Percentiles rank a stretch among this genome's conserved stretches.
These are phyloP conservation scores for Leptura quadrifasciata DNA, from an alignment of 2,888 invertebrate species.

Conservation along the genomic window DNA sequence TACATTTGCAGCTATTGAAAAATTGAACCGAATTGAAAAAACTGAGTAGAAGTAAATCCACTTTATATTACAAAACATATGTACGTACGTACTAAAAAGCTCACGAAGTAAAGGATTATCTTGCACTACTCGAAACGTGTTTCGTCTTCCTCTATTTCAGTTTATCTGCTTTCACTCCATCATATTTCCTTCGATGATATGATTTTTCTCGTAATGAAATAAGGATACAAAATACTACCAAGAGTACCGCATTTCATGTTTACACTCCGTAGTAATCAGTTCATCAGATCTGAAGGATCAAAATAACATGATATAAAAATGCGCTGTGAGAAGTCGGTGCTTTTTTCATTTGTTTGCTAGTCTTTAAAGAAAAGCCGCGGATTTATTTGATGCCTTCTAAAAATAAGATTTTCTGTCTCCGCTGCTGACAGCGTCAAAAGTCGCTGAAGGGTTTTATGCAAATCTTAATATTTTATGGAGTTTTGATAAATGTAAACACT, in stretches of 20 bases:
- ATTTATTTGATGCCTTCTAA: conserved; percentile 57
- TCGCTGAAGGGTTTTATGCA: conserved; percentile 8
- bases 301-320: conserved; percentile 58
- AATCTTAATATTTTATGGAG: conserved; percentile 22
- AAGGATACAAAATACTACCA: conserved; percentile 36
- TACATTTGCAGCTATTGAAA: too few species aligned
- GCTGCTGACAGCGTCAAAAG: conserved; percentile 15
- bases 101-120: not conserved
- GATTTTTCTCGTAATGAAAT: conserved; percentile 44
- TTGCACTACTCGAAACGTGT: not conserved
- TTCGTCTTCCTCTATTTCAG: conserved; percentile 12
- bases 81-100: not conserved
- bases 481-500: not conserved
- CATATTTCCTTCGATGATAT: conserved; percentile 39
- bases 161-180: conserved; percentile 30
- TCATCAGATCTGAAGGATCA: conserved; percentile 59
- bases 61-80: not conserved
- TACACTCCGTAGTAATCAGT: conserved; percentile 58
- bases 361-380: conserved; percentile 57
- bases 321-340: conserved; percentile 49
- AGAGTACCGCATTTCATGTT: conserved; percentile 31
- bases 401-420: conserved; percentile 51
- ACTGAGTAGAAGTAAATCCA: not conserved
- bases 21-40: too few species aligned
- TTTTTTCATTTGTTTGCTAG: conserved; percentile 59